Evolutionary conservation across 2,888 invertebrate species (phyloP), one percentile per base, ranked within the genome.

Genomic region (Lacanobia wlatinum): DNA sequence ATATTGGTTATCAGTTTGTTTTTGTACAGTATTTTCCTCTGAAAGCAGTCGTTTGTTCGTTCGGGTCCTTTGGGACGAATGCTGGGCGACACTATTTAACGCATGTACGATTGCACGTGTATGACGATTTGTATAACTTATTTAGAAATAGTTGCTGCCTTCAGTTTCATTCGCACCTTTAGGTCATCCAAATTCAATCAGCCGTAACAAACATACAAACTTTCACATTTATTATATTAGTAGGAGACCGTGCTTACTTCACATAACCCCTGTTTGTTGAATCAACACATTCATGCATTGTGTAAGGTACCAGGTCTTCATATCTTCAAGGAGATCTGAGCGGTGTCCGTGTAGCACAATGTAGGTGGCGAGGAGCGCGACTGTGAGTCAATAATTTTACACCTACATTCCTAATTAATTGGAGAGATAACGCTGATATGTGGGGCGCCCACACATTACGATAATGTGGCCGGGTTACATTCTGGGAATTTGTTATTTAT

Each of bases 401-500:
- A 73, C 76, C 78, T 73, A 76, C 76, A 61, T 78, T 78, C 61
- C 40, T 78, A 78, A 76, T 76, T 78, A 78, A 78, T 58, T 76
- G 46, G 60, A 55, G 66, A 76, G 76, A 76, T 76, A 76, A 62
- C 73, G 56, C 14, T 66, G 61, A 66, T 77, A 72, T 65, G 73
- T 78, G 23, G 61, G 56, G 40, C 78, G 61, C 65, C 65, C 73
- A 76, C 65, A 78, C 78, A 73, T 58, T 73, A 58, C 61, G 78
- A 76, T 66, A 78, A 78, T 52, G 61, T 12, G 21, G 34, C 43
- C 43, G 34, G 21, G 53, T 56, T 50, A 64, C 55, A 40, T 61
- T 50, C 43, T 40, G 60, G 43, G 38, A 78, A 61, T 76, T 55
- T 63, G 59, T 61, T 62, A 28, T 60, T 50, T 63, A 70, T 70